phyloP scores from a whole-genome alignment of 2,888 invertebrate genomes.

The Peribatodes rhomboidaria region DNA sequence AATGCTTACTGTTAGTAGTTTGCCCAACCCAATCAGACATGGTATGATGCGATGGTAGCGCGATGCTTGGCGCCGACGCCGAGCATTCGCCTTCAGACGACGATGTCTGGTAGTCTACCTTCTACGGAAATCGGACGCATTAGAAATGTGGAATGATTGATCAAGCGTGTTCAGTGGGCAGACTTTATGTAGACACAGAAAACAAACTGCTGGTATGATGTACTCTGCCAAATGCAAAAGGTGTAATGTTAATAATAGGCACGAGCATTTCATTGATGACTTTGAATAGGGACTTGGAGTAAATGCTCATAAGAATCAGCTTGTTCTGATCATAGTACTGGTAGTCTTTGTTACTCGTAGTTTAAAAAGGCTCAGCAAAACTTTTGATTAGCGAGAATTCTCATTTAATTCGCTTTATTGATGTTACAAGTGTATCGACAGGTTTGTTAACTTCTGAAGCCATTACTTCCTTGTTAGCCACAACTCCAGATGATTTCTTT shows the following conservation, averaged over 20 bases:
- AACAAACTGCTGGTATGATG: not conserved
- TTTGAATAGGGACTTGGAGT: too few relatives aligned
- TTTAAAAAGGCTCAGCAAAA: too few relatives aligned
- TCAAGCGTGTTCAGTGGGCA: not conserved
- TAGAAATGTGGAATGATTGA: constrained; percentile 15
- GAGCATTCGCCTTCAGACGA: constrained; percentile 89
- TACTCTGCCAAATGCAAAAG: not conserved
- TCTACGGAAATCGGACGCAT: constrained; percentile 67
- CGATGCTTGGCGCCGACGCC: constrained; percentile 87
- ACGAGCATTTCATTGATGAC: too few relatives aligned
- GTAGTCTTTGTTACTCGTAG: too few relatives aligned
- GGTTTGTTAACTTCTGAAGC: too few relatives aligned
- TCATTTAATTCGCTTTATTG: too few relatives aligned
- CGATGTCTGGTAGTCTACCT: constrained; percentile 81
- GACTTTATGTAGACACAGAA: not conserved
- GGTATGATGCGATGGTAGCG: constrained; percentile 83
- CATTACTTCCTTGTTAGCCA: not conserved
- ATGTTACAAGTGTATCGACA: too few relatives aligned
- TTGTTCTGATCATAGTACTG: too few relatives aligned
- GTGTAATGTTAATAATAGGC: not conserved
- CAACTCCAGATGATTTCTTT: not conserved
- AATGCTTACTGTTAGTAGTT: constrained; percentile 92
- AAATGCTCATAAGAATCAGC: too few relatives aligned
- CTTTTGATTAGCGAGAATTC: too few relatives aligned
- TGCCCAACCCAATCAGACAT: constrained; percentile 95